Evolutionary conservation across 2,797 vertebrate genomes (phyloP).

Genomic region (Brachymystax lenok): DNA sequence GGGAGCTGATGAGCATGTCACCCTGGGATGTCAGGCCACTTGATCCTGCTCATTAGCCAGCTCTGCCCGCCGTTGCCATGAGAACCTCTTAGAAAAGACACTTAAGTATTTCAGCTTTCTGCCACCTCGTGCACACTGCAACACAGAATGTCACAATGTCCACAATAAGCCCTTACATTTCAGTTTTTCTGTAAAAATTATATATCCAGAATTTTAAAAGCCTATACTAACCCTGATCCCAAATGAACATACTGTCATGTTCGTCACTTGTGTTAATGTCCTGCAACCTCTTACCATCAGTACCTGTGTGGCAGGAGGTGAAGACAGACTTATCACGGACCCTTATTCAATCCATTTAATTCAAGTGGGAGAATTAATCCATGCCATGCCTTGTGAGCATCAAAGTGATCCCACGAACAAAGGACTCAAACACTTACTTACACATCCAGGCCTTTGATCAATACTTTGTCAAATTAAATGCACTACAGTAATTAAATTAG

Average conservation of each 20-base stretch:
- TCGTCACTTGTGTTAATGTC: not conserved
- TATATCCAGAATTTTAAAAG: not conserved
- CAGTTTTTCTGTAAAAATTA: constrained; percentile 15
- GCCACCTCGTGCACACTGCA: constrained; percentile 15
- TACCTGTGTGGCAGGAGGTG: not conserved
- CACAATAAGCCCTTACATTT: not conserved
- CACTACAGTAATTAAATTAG: constrained; percentile 2
- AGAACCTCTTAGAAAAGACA: constrained; percentile 56
- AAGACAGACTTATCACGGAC: constrained; percentile 34
- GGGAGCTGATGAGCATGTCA: constrained; percentile 27
- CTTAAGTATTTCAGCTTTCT: constrained; percentile 26
- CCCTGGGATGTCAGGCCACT: constrained; percentile 33
- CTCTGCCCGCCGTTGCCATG: constrained; percentile 56
- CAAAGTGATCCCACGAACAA: constrained; percentile 47
- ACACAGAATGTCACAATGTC: not conserved
- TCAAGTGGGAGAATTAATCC: constrained; percentile 53
- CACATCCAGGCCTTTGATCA: constrained; percentile 46
- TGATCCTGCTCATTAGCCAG: constrained; percentile 47
- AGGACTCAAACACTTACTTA: constrained; percentile 33
- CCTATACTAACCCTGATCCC: not conserved
- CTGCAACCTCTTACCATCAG: not conserved
- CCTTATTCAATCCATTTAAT: constrained; percentile 39
- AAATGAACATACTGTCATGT: not conserved
- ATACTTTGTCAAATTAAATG: constrained; percentile 30
- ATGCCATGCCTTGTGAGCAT: constrained; percentile 53